A percentile compares a stretch with the other conserved stretches of the same genome.
These are phyloP conservation scores for Esox niger DNA, from an alignment of 2,113 vertebrate species.

Conservation along the genomic window DNA sequence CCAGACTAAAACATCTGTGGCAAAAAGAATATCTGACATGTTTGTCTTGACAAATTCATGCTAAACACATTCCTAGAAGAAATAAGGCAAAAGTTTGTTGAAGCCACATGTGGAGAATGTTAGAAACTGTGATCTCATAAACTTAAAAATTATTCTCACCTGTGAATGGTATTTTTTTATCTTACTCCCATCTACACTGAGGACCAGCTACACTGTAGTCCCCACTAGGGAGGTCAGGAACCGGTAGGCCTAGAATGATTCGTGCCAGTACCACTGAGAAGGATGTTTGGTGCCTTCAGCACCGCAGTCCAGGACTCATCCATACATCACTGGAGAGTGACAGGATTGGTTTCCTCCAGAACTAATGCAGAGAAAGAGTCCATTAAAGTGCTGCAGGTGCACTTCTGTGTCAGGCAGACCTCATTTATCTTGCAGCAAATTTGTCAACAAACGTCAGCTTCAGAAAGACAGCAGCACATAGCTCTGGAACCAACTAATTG, in stretches of 20 bases:
- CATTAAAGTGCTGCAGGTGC: conserved; percentile 17
- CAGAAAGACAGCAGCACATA: conserved; percentile 5
- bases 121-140: too few relatives aligned
- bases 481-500: neutral
- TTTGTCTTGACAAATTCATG: conserved; percentile 65
- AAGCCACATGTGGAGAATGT: too few relatives aligned
- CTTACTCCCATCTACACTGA: too few relatives aligned
- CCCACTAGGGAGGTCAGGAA: neutral
- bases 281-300: neutral
- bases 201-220: neutral
- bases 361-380: neutral
- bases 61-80: conserved; percentile 54
- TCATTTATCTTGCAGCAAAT: conserved; percentile 32
- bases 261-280: neutral
- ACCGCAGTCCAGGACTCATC: neutral
- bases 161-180: too few relatives aligned
- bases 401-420: conserved; percentile 37
- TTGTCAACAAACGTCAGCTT: neutral
- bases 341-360: neutral
- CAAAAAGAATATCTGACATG: conserved; percentile 43
- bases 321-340: conserved; percentile 26
- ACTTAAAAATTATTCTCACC: too few relatives aligned
- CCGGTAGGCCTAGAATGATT: neutral
- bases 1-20: too few relatives aligned
- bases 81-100: conserved; percentile 34